Evolutionary conservation across 2,113 vertebrate genomes (phyloP).

Genomic region (Pimephales promelas): DNA sequence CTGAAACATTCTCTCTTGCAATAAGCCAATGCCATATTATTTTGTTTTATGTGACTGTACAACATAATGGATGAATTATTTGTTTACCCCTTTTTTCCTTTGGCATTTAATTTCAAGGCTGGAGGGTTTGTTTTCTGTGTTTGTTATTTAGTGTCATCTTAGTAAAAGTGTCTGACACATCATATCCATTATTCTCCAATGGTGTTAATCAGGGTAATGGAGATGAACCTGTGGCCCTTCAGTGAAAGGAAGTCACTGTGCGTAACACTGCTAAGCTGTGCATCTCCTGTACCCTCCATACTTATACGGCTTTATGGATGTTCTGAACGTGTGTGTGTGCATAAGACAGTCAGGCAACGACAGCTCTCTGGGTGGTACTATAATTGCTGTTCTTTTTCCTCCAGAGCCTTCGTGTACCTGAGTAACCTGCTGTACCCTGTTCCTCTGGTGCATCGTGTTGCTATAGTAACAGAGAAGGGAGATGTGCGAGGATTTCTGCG

Average conservation of each 20-base stretch:
- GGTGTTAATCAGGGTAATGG: constrained; percentile 27
- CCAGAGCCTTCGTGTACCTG: constrained; percentile 96
- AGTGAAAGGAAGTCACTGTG: constrained; percentile 32
- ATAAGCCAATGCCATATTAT: background rate
- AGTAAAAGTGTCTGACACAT: background rate
- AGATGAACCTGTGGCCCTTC: constrained; percentile 2
- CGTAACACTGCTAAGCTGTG: constrained; percentile 5
- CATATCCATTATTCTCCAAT: constrained; percentile 16
- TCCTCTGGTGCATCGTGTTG: constrained; percentile 93
- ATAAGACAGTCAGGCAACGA: background rate
- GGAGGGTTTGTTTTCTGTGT: background rate
- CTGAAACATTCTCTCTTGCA: background rate
- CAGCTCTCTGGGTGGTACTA: background rate
- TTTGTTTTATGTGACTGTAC: background rate
- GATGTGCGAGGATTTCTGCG: constrained; percentile 95
- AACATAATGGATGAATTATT: background rate
- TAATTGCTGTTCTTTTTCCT: constrained; percentile 41
- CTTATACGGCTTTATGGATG: constrained; percentile 12
- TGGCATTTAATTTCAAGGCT: background rate
- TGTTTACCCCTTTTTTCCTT: background rate
- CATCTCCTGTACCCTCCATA: constrained; percentile 5
- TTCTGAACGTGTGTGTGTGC: background rate
- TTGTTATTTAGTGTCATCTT: constrained; percentile 29
- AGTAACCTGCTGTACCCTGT: constrained; percentile 97
- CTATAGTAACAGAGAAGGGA: constrained; percentile 96